These are phyloP conservation scores for Mylabris phalerata DNA, from an alignment of 1,140 invertebrate species.

Conservation along the genomic window DNA sequence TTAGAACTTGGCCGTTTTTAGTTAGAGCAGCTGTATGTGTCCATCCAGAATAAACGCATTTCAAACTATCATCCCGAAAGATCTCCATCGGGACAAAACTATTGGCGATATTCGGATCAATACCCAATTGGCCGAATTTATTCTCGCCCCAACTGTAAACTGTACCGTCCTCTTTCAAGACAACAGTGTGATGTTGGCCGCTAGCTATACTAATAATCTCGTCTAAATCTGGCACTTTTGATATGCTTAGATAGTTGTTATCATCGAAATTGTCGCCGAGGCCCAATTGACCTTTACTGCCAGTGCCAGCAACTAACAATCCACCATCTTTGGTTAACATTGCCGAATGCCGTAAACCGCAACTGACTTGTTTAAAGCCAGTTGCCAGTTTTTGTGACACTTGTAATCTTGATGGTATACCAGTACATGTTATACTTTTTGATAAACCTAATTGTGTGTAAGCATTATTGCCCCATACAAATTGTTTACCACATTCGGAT, in stretches of 20 bases:
- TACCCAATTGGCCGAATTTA: conserved; percentile 61
- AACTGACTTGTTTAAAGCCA: conserved; percentile 42
- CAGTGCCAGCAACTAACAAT: conserved; percentile 55
- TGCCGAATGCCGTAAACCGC: conserved; percentile 62
- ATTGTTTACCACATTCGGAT: conserved; percentile 54
- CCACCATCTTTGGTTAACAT: conserved; percentile 56
- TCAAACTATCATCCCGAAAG: conserved; percentile 39
- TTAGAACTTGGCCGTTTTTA: conserved; percentile 51
- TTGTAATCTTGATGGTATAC: conserved; percentile 42
- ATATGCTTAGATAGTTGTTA: conserved; percentile 44
- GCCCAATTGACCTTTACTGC: conserved; percentile 59
- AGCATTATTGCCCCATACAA: conserved; percentile 69
- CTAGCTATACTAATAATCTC: conserved; percentile 54
- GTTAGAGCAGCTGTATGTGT: conserved; percentile 61
- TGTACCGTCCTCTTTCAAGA: conserved; percentile 50
- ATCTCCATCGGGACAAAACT: conserved; percentile 48
- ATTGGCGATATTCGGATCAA: conserved; percentile 45
- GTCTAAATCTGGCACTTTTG: conserved; percentile 49
- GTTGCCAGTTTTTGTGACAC: conserved; percentile 39
- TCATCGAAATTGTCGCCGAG: conserved; percentile 46
- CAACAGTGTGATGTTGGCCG: conserved; percentile 67
- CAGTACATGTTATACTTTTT: conserved; percentile 44
- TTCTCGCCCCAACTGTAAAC: conserved; percentile 68
- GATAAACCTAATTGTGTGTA: conserved; percentile 64
- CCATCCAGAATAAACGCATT: conserved; percentile 60